Evolutionary conservation across 2,797 vertebrate species (phyloP).

Genomic region (Syngnathus rostellatus): DNA sequence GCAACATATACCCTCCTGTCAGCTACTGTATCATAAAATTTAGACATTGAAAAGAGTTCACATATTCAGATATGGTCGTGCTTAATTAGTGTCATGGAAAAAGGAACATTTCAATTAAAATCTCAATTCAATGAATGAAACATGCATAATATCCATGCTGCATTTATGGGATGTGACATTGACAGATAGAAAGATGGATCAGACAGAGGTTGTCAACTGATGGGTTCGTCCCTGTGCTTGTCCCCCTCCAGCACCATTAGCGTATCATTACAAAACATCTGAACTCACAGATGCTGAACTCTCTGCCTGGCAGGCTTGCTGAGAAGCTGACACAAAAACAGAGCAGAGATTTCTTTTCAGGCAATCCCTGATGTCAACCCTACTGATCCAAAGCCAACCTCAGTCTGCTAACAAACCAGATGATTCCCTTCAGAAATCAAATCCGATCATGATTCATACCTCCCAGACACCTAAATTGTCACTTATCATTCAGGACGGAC

Average conservation of each 20-base stretch:
- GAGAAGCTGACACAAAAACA: slow-evolving; percentile 28
- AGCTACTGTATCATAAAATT: too few species aligned
- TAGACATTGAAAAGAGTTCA: too few species aligned
- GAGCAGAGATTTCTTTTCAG: background rate
- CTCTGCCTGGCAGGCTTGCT: slow-evolving; percentile 59
- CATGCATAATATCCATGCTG: too few species aligned
- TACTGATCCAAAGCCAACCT: background rate
- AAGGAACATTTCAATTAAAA: too few species aligned
- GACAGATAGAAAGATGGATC: slow-evolving; percentile 2
- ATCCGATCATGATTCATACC: background rate
- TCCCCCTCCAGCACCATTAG: slow-evolving; percentile 63
- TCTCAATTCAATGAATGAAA: too few species aligned
- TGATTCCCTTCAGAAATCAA: background rate
- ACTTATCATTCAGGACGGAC: background rate
- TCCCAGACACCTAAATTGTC: background rate
- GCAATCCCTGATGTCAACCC: background rate
- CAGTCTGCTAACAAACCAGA: background rate
- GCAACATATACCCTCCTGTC: too few species aligned
- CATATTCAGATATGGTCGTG: too few species aligned
- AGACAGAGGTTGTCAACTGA: slow-evolving; percentile 13
- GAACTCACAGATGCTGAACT: slow-evolving; percentile 68
- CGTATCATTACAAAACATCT: slow-evolving; percentile 72
- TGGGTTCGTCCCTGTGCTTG: slow-evolving; percentile 49
- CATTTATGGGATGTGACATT: background rate
- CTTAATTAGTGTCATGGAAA: too few species aligned